Percentiles rank a stretch among this genome's conserved stretches.
These are phyloP conservation scores for Enhydra lutris DNA, from an alignment of 2,113 vertebrate genomes.

Conservation along the genomic window DNA sequence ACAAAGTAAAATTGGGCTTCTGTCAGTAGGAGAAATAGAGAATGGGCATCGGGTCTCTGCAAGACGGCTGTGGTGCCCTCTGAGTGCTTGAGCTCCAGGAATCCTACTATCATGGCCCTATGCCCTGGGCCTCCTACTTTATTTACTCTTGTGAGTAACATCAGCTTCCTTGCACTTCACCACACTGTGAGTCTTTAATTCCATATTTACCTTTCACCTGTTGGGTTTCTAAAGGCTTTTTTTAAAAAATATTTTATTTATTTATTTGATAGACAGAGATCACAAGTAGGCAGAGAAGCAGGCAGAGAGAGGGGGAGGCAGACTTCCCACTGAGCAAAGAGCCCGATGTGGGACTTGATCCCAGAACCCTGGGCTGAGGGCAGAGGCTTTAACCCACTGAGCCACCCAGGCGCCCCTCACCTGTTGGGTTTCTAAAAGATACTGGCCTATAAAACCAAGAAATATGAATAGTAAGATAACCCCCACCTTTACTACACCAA, in stretches of 20 bases:
- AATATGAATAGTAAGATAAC: not conserved
- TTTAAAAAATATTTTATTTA: no score
- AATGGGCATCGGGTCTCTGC: not conserved
- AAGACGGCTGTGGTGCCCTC: not conserved
- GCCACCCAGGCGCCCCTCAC: no score
- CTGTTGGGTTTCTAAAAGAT: not conserved
- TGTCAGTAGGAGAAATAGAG: not conserved
- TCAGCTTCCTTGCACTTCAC: not conserved
- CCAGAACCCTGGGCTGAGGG: no score
- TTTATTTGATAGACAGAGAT: no score
- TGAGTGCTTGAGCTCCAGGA: not conserved
- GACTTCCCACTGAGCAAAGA: no score
- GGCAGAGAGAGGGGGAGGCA: no score
- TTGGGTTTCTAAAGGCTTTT: not conserved
- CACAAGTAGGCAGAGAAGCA: no score
- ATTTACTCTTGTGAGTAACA: not conserved
- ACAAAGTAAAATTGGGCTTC: not conserved
- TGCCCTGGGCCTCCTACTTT: not conserved
- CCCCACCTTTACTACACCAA: not conserved
- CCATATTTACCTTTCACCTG: not conserved
- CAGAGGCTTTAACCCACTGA: no score
- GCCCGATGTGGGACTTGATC: no score
- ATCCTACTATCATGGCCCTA: not conserved
- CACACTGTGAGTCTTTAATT: not conserved
- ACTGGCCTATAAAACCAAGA: slow-evolving; percentile 1